phyloP scores from a whole-genome alignment of 2,888 invertebrate genomes.

The Tubulanus polymorphus region DNA sequence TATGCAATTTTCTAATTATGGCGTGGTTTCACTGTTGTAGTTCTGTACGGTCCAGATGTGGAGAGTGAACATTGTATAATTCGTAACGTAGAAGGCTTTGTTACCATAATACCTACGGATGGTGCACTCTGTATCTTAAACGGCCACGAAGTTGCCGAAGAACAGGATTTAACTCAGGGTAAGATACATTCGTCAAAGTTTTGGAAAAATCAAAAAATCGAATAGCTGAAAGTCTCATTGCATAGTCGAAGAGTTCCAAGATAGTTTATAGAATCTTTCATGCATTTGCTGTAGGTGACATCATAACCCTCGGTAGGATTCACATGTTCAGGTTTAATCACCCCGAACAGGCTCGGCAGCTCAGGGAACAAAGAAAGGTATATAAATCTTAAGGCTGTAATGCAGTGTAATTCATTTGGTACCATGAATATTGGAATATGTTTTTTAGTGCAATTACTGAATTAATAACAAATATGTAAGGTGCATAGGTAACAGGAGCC shows the following conservation, averaged over 20 bases:
- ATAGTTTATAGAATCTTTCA: background rate
- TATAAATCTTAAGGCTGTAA: no score
- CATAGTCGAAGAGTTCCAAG: background rate
- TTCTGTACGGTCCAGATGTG: conserved; percentile 50
- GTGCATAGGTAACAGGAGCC: no score
- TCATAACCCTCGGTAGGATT: conserved; percentile 59
- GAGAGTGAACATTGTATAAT: conserved; percentile 43
- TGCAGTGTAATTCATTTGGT: background rate
- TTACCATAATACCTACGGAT: conserved; percentile 33
- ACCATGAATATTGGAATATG: background rate
- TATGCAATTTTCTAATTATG: no score
- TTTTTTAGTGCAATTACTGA: no score
- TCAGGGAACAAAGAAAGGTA: conserved; percentile 35
- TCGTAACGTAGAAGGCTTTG: conserved; percentile 32
- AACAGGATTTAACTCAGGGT: conserved; percentile 45
- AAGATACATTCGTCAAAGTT: no score
- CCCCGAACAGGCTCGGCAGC: conserved; percentile 42
- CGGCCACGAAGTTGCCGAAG: conserved; percentile 34
- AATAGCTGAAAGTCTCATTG: background rate
- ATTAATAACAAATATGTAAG: no score
- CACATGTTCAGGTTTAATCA: conserved; percentile 49
- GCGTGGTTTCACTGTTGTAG: no score
- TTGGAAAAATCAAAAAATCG: no score
- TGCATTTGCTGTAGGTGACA: conserved; percentile 61
- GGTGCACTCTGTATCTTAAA: conserved; percentile 40